phyloP scores from a whole-genome alignment of 2,113 vertebrate genomes.

The Cynopterus brachyotis region DNA sequence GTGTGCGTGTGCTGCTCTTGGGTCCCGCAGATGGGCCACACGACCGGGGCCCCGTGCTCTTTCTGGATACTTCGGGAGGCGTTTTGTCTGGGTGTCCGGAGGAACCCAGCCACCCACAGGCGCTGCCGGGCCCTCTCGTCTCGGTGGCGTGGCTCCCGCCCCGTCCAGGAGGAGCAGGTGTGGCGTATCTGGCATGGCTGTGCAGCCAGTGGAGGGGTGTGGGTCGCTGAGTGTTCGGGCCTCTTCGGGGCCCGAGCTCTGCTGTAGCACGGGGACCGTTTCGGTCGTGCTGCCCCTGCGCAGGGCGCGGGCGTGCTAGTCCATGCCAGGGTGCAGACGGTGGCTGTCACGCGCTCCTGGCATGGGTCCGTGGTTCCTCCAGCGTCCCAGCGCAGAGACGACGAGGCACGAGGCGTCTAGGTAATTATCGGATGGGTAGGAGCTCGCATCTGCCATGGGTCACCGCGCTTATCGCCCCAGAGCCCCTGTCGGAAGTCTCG shows the following conservation, averaged over 20 bases:
- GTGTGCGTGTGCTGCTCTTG: too few species aligned
- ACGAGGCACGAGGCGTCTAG: too few species aligned
- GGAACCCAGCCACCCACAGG: neutral
- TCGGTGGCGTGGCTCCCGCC: neutral
- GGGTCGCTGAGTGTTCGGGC: too few species aligned
- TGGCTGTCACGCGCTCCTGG: neutral
- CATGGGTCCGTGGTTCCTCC: rapidly evolving
- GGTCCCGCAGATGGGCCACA: neutral
- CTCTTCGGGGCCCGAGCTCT: too few species aligned
- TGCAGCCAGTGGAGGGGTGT: too few species aligned
- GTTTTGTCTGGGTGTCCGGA: neutral
- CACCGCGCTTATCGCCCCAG: rapidly evolving
- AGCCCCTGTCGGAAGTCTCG: neutral
- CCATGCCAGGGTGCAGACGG: neutral
- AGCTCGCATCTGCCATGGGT: neutral
- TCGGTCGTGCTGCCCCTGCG: rapidly evolving
- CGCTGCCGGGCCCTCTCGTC: rapidly evolving
- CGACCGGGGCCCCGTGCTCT: neutral
- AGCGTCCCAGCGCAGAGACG: rapidly evolving
- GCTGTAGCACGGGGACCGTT: rapidly evolving
- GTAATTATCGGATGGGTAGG: neutral
- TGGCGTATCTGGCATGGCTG: too few species aligned
- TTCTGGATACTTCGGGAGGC: neutral
- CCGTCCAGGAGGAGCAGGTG: neutral
- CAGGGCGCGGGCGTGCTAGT: rapidly evolving